phyloP scores from a whole-genome alignment of 2,888 invertebrate species.

The Vannuccia rotundouncinata region DNA sequence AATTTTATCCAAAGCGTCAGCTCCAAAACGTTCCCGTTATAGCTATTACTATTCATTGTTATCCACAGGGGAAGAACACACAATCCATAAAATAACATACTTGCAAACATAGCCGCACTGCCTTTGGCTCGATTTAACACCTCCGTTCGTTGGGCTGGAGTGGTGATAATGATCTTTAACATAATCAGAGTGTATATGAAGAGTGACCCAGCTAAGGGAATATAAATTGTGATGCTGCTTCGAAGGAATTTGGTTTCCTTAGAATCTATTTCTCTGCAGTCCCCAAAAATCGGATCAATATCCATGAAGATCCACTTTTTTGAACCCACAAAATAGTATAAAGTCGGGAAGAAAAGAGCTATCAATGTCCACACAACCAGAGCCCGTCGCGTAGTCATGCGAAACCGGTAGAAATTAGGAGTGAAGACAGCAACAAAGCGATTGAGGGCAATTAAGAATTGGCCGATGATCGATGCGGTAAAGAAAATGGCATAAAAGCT shows the following conservation, averaged over 20 bases:
- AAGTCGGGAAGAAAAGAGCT: conserved; percentile 13
- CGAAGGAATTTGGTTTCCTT: neutral
- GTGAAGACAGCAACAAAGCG: conserved; percentile 24
- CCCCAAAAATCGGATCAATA: conserved; percentile 17
- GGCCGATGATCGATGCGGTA: conserved; percentile 8
- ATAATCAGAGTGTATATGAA: conserved; percentile 7
- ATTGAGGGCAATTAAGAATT: conserved; percentile 21
- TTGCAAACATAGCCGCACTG: conserved; percentile 31
- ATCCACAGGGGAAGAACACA: conserved; percentile 36
- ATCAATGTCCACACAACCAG: neutral
- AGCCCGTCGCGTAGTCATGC: neutral
- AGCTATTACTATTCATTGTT: neutral
- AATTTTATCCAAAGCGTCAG: conserved; percentile 32
- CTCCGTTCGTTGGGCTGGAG: neutral
- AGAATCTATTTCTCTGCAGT: neutral
- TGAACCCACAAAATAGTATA: neutral
- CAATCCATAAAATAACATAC: conserved; percentile 29
- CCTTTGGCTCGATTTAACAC: conserved; percentile 32
- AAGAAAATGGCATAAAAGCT: conserved; percentile 19
- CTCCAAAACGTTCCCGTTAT: neutral
- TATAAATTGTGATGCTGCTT: conserved; percentile 10
- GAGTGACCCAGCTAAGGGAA: conserved; percentile 6
- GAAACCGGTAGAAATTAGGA: conserved; percentile 27
- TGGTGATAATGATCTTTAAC: conserved; percentile 7
- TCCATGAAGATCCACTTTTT: neutral